Base-by-base conservation (phyloP, 2,888 invertebrate species). In the Macrophya alboannulata region DNA sequence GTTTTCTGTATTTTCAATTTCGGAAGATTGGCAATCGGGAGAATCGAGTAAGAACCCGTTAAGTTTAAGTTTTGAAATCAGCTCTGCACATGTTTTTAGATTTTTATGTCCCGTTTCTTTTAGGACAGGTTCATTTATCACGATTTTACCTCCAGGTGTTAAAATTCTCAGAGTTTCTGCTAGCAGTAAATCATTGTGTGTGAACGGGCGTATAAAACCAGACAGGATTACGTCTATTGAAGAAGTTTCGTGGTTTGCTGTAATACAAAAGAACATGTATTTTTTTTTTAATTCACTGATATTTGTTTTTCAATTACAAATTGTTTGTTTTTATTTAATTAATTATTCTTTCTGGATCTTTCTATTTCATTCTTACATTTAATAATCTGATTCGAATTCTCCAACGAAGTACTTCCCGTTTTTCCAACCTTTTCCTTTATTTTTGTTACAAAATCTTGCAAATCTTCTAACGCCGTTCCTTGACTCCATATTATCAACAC, bases 151-250 rank as follows among this genome's bases (percentile, higher is more conserved):
- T 86, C 94, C 95, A 0, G 96, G 96, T 91, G 96, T 96, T 6
- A 97, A 93, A 25, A 96, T 90, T 89, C 95, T 95, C 31, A 97
- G 91, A 25, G 95, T 92, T 87, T 96, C 94, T 37, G 95, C 94
- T 83, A 96, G 92, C 25, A 96, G 86, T 25, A 92, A 91, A 84
- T 91, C 87, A 86, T 93, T 90, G 93, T 95, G 90, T 86, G 92
- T 87, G 93, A 95, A 88, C 6, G 90, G 76, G 45, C 86, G 85
- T 83, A 87, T 71, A 92, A 91, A 74, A 94, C 89, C 90, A 94
- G 95, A 95, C 85, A 97, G 88, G 87, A 97, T 94, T 0, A 95
- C 92, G 89, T 97, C 96, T 89, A 96, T 96, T 0, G 95, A 94
- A 0, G 96, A 96, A 84, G 94, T 94, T 4, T 94, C 92, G 89